phyloP scores from a whole-genome alignment of 2,113 vertebrate species.

The Chloebia gouldiae region DNA sequence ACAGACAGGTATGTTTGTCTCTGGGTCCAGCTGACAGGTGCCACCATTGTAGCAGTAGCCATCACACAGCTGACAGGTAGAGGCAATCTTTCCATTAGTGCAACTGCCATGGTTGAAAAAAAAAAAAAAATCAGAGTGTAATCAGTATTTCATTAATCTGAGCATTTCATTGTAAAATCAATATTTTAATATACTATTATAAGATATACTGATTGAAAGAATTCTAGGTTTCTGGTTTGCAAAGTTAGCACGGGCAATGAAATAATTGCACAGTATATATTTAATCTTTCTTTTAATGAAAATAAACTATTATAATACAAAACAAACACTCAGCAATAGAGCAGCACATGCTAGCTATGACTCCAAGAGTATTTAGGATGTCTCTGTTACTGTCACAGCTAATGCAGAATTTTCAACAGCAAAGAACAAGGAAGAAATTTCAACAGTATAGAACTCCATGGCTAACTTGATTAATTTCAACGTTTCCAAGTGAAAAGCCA shows the following conservation, averaged over 20 bases:
- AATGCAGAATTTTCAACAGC: neutral
- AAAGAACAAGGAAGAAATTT: neutral
- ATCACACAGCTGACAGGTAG: slow-evolving; percentile 96
- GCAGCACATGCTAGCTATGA: neutral
- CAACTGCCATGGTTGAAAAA: slow-evolving; percentile 77
- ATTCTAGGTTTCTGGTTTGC: neutral
- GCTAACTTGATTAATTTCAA: neutral
- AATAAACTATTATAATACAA: neutral
- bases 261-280: neutral
- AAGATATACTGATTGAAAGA: neutral
- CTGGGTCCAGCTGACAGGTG: slow-evolving; percentile 93
- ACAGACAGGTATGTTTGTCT: slow-evolving; percentile 93
- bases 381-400: neutral
- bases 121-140: neutral
- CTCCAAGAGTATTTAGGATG: neutral
- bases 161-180: neutral
- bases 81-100: slow-evolving; percentile 93
- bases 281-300: neutral
- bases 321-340: neutral
- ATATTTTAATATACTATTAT: neutral
- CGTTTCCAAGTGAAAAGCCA: neutral
- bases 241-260: neutral
- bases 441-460: rapidly evolving
- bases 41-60: slow-evolving; percentile 98
- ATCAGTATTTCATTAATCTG: neutral